These are phyloP conservation scores for Panagrolaimus sp. DNA, from an alignment of 1,140 invertebrate species.

Conservation along the genomic window DNA sequence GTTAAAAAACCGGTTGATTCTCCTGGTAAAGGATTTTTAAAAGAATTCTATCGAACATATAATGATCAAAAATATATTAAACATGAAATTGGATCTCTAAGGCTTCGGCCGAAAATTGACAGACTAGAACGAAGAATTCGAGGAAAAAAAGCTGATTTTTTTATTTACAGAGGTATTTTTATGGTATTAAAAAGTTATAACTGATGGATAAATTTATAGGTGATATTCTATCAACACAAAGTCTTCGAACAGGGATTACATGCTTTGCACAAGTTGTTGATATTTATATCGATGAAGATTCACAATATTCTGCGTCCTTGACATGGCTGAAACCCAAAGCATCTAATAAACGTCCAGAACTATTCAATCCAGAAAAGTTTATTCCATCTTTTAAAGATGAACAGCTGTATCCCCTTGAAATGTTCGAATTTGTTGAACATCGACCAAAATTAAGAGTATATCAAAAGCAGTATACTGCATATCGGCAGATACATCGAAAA, in stretches of 20 bases:
- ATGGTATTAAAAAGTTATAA: no score
- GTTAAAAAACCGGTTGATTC: background rate
- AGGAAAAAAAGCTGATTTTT: background rate
- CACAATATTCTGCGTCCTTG: background rate
- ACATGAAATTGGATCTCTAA: background rate
- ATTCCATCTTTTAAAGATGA: background rate
- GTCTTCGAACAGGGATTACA: background rate
- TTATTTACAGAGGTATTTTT: background rate
- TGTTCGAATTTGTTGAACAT: background rate
- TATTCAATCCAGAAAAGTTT: background rate
- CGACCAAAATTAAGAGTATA: background rate
- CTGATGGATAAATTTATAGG: background rate
- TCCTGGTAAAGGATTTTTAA: background rate
- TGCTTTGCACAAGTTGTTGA: background rate
- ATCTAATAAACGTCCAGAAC: background rate
- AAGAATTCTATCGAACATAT: background rate
- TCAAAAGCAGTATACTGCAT: no score
- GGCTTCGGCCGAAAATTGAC: background rate
- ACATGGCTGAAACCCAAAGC: background rate
- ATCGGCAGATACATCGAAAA: background rate
- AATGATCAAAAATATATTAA: background rate
- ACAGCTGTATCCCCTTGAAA: background rate
- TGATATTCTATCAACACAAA: background rate
- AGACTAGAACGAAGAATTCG: background rate
- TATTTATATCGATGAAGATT: slow-evolving; percentile 1